Base-by-base conservation (phyloP, 2,888 invertebrate genomes). In the Amblyjoppa proteus region DNA sequence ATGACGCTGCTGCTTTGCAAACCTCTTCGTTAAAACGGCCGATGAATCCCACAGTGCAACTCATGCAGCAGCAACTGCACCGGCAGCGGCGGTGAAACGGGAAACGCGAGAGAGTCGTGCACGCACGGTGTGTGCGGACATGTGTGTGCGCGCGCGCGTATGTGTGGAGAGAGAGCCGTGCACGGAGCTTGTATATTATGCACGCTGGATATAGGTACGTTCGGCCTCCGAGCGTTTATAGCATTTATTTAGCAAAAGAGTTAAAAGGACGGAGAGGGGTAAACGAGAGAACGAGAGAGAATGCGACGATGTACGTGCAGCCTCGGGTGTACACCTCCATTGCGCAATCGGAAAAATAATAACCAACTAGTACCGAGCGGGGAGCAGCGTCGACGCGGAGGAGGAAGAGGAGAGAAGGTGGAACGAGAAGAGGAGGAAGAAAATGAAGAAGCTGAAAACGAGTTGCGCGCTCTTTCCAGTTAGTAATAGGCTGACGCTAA, bases 321-420 rank as follows among this genome's bases (percentile, higher is more conserved):
- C 68, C 69, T 74, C 61, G 74, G 77, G 20, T 77, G 76, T 73
- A 49, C 34, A 31, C 31, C 13, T 34, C 64, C 34, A 73, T 81
- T 85, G 77, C 84, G 77, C 77, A 85, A 85, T 81, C 45, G 64
- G 73, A 73, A 85, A 78, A 85, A 78, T 75, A 85, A 75, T 78
- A 81, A 81, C 16, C 20, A 68, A 9, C 25, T 51, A 53, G 51
- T 2, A 66, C 13, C 41, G n/a, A 68, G 41, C 20, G 31, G 34
- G 34, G 61, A 45, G 31, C 16, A 64, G 53, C 34, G 25, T 56
- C 61, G 28, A 41, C 13, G 25, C 51, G 31, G 53, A 68, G 4
- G 49, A 61, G 7, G 16, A 71, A 38, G 58, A 25, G 38, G 66
- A 49, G 64, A 66, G 25, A 61, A 76, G 53, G 66, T 38, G 25